Percentiles rank a stretch among this genome's conserved stretches.
phyloP scores from a whole-genome alignment of 2,113 vertebrate genomes.

The Raja brachyura region DNA sequence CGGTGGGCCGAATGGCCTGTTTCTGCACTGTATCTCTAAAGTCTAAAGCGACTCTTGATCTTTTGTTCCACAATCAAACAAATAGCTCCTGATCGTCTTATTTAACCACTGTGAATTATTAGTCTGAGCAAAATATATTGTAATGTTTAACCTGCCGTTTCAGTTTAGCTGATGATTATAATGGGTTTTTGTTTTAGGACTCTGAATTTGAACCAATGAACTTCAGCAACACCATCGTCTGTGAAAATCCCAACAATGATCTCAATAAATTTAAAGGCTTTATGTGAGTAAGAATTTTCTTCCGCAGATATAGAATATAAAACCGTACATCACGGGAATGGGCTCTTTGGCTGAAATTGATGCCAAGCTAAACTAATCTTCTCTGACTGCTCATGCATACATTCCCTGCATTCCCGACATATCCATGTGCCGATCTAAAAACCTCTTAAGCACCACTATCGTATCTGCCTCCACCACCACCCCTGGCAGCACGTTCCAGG shows the following conservation, averaged over 20 bases:
- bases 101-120: background rate
- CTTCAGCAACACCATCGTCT: slow-evolving; percentile 69
- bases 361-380: no score
- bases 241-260: slow-evolving; percentile 79
- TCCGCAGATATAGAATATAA: background rate
- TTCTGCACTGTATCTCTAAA: no score
- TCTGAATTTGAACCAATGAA: slow-evolving; percentile 60
- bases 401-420: no score
- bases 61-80: background rate
- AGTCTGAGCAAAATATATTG: background rate
- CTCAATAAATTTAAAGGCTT: slow-evolving; percentile 87
- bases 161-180: background rate
- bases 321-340: no score
- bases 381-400: no score
- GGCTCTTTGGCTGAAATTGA: no score
- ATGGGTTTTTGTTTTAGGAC: slow-evolving; percentile 48
- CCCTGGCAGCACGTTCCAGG: no score
- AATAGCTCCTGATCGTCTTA: background rate
- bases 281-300: slow-evolving; percentile 59
- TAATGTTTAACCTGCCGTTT: background rate
- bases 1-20: no score
- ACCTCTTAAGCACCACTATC: no score
- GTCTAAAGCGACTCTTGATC: background rate
- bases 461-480: no score
- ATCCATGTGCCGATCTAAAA: no score